phyloP scores from a whole-genome alignment of 2,797 vertebrate species.

The Lateolabrax maculatus region DNA sequence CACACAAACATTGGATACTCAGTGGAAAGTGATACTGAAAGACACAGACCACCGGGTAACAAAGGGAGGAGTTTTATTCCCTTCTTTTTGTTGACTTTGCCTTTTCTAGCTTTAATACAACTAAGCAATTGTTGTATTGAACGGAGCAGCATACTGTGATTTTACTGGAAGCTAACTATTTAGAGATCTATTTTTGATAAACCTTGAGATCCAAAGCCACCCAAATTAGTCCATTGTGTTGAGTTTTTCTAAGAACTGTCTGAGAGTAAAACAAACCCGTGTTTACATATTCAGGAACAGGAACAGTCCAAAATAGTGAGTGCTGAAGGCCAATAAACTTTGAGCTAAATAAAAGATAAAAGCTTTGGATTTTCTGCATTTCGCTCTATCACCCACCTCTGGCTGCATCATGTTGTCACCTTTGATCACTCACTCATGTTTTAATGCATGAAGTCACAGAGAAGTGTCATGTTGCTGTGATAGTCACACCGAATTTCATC shows the following conservation, averaged over 20 bases:
- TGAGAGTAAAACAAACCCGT: neutral
- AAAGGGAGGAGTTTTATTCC: neutral
- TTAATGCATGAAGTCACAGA: conserved; percentile 78
- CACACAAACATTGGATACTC: neutral
- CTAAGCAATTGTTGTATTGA: neutral
- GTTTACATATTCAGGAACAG: conserved; percentile 19
- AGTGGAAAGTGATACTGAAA: neutral
- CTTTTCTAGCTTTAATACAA: conserved; percentile 3
- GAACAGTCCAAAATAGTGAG: conserved; percentile 13
- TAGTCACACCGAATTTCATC: conserved; percentile 73
- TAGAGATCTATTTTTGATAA: neutral
- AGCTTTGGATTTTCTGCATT: conserved; percentile 28
- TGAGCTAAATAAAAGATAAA: conserved; percentile 53
- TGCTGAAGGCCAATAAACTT: conserved; percentile 5
- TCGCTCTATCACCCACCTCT: conserved; percentile 53
- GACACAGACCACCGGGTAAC: neutral
- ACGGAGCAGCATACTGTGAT: neutral
- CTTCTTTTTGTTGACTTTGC: neutral
- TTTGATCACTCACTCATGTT: conserved; percentile 79
- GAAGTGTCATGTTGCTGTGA: conserved; percentile 67
- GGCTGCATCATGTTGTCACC: conserved; percentile 66
- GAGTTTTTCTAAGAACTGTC: conserved; percentile 14
- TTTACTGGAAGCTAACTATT: neutral
- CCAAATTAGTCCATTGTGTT: neutral
- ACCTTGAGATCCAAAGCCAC: neutral